Percentiles rank a stretch among this genome's conserved stretches.
These are phyloP conservation scores for Oreochromis grahami DNA, from an alignment of 2,797 vertebrate genomes.

Conservation along the genomic window DNA sequence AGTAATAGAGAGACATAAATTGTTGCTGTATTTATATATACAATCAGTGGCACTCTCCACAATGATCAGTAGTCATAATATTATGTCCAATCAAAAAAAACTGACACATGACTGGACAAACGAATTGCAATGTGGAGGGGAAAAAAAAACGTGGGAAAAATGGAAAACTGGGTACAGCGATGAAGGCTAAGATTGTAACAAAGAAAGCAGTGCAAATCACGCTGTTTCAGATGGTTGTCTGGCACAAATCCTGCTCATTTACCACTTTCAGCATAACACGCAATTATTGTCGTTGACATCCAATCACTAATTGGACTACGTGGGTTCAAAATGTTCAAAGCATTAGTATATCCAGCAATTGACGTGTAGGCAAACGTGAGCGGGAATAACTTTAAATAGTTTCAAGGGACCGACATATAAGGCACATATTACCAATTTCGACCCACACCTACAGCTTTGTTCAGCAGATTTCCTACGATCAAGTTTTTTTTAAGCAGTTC, in stretches of 20 bases:
- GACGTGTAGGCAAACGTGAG: conserved; percentile 18
- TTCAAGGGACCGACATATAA: conserved; percentile 60
- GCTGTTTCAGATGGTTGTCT: conserved; percentile 17
- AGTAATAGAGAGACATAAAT: conserved; percentile 2
- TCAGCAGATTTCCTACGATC: conserved; percentile 8
- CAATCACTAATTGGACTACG: conserved; percentile 7
- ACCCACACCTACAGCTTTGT: conserved; percentile 16
- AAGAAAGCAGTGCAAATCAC: conserved; percentile 59
- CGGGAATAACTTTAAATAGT: conserved; percentile 17
- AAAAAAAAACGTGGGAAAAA: not conserved
- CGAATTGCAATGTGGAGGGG: not conserved
- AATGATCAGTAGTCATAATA: conserved; percentile 60
- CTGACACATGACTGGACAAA: conserved; percentile 14
- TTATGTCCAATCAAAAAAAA: conserved; percentile 31
- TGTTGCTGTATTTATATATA: conserved; percentile 56
- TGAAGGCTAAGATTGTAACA: conserved; percentile 17
- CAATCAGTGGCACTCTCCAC: conserved; percentile 44
- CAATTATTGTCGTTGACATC: conserved; percentile 6
- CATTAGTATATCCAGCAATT: conserved; percentile 37
- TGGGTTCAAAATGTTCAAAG: conserved; percentile 9
- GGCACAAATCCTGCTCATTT: not conserved
- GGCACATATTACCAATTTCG: conserved; percentile 65
- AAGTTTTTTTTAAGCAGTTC: not conserved
- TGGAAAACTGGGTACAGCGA: not conserved
- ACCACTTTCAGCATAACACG: conserved; percentile 11